Base-by-base conservation (phyloP, 2,888 invertebrate species). In the Slavum lentiscoides region DNA sequence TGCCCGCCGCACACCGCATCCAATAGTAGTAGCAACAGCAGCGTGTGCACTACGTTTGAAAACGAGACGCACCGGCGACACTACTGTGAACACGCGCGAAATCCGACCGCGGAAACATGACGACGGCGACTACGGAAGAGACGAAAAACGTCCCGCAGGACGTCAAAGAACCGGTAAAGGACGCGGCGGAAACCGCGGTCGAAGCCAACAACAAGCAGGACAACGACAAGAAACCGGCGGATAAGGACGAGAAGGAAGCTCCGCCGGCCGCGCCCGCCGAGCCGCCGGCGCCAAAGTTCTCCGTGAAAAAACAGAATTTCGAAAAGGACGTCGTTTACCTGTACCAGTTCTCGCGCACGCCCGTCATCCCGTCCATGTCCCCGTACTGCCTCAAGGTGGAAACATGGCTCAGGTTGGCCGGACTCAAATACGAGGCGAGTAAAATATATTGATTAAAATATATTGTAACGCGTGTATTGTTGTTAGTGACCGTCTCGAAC, bases 301-400 rank as follows among this genome's bases (percentile, higher is more conserved):
- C 91, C 85, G 95, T 95, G 84, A 95, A 95, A 87, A 96, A 96
- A 88, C 87, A 90, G 83, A 94, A 94, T 88, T 96, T 91, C 87
- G 95, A 96, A 86, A 94, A 95, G 89, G 97, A 97, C 88, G 89
- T 94, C 85, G 94, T 96, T 84, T 97, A 97, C 89, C 89, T 97
- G 87, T 96, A 96, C 88, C 97, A 97, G 88, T 95, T 97, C 87
- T 92, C 95, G 84, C 91, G 97, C 86, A 95, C 95, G 84, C 94
- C 95, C 84, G 89, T 94, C 86, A 89, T 96, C 86, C 96, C 96
- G 82, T 95, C 96, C 83, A 89, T 95, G 85, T 96, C 96, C 84
- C 95, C 96, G 82, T 96, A 93, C 88, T 96, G 95, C 89, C 91
- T 97, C 87, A 97, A 97, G 91, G 94, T 96, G 85, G 97, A 97